Base-by-base conservation (phyloP, 2,797 vertebrate species). In the Siniperca scherzeri region DNA sequence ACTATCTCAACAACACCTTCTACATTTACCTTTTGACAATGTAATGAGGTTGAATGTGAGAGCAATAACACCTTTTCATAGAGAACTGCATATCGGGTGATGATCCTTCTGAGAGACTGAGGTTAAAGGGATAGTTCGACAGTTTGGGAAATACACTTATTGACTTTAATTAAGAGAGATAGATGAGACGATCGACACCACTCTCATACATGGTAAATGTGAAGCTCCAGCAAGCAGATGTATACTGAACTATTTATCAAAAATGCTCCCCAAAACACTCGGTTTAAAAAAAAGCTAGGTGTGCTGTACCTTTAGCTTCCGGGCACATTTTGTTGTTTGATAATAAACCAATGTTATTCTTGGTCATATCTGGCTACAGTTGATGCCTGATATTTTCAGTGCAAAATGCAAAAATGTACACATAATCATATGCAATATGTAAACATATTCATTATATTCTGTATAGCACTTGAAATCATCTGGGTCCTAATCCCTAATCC, bases 401-500 rank as follows among this genome's bases (percentile, higher is more conserved):
- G 7, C 5, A 74, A 74, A n/a, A n/a, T n/a, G n/a, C n/a, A n/a
- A n/a, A n/a, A n/a, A n/a, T n/a, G n/a, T n/a, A 57, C 30, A 75
- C 22, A 71, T 36, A 19, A 66, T 9, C 17, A 44, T 38, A 30
- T 38, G n/a, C 25, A 66, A 59, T 13, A 74, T 48, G 27, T 56
- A 81, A 74, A 80, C 12, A 7, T 33, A 40, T 80, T 67, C 0
- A 78, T 76, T 70, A 60, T 10, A 73, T 52, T 74, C 64, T 55
- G 42, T 36, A 57, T 14, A 5, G 53, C 59, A 44, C 22, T 82
- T 72, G 7, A 79, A 52, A 60, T 80, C 48, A 78, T 74, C 73
- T 55, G 36, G 17, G n/a, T 66, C 59, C 33, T 83, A 48, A 74
- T 74, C 69, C 48, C 25, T 73, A 61, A 85, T 83, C 77, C 48